Percentiles rank a stretch among this genome's conserved stretches.
phyloP scores from a whole-genome alignment of 2,888 invertebrate genomes.

The Cryptocephalus primarius region DNA sequence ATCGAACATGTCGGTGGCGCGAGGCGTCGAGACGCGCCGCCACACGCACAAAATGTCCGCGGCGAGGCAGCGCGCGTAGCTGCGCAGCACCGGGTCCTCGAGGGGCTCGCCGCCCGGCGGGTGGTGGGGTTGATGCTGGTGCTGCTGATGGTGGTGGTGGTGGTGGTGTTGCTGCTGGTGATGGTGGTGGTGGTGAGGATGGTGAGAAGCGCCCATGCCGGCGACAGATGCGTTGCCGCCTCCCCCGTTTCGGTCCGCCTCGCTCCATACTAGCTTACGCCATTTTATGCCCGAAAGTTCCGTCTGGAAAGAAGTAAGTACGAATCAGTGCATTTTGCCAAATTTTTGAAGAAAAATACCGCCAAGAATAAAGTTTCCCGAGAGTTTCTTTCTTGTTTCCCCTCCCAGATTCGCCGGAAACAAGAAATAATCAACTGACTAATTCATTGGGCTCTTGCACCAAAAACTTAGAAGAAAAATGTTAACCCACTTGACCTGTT shows the following conservation, averaged over 20 bases:
- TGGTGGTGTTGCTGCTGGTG: slow-evolving; percentile 15
- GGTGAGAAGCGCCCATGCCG: slow-evolving; percentile 12
- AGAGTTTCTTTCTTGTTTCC: too few species aligned
- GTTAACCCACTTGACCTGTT: too few species aligned
- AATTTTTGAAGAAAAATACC: too few species aligned
- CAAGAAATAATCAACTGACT: too few species aligned
- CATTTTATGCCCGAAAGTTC: slow-evolving; percentile 99
- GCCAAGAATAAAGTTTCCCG: too few species aligned
- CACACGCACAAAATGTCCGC: slow-evolving; percentile 97
- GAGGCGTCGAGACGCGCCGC: slow-evolving; percentile 70
- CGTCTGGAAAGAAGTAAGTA: slow-evolving; percentile 58
- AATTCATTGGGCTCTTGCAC: too few species aligned
- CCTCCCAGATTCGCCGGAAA: too few species aligned
- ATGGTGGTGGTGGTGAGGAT: slow-evolving; percentile 6
- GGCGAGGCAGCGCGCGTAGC: slow-evolving; percentile 83
- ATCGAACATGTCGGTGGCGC: slow-evolving; percentile 1
- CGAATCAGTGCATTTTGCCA: neutral
- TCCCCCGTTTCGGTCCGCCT: slow-evolving; percentile 37
- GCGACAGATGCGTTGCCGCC: slow-evolving; percentile 24
- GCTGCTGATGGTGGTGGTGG: slow-evolving; percentile 13
- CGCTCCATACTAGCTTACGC: slow-evolving; percentile 87
- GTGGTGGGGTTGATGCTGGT: slow-evolving; percentile 26
- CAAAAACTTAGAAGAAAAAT: too few species aligned
- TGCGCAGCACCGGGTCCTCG: slow-evolving; percentile 82
- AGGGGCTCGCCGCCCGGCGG: slow-evolving; percentile 51